These are phyloP conservation scores for Gymnobelideus leadbeateri DNA, from an alignment of 2,113 vertebrate genomes.

Conservation along the genomic window DNA sequence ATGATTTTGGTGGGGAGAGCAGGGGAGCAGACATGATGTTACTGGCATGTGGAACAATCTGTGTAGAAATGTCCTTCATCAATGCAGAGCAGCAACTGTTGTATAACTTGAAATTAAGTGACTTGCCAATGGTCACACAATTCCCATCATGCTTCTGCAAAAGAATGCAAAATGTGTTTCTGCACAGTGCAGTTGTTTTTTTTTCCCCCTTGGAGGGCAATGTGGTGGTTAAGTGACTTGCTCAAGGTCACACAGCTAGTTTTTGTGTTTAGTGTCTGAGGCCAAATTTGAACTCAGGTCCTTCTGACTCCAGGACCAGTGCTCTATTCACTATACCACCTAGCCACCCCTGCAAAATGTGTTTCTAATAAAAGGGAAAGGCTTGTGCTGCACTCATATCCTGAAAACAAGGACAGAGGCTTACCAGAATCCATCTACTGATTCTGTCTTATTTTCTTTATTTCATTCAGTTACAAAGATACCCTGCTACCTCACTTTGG, in stretches of 20 bases:
- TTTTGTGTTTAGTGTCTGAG: too few relatives aligned
- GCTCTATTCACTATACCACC: too few relatives aligned
- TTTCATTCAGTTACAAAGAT: background rate
- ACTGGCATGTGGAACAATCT: background rate
- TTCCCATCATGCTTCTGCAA: background rate
- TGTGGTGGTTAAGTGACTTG: too few relatives aligned
- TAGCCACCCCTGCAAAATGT: background rate
- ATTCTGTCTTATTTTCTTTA: background rate
- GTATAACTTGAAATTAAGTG: background rate
- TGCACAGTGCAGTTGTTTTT: too few relatives aligned
- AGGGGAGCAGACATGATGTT: background rate
- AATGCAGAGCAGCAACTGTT: background rate
- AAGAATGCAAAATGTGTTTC: background rate
- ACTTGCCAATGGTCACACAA: background rate
- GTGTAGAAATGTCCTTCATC: background rate
- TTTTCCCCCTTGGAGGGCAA: too few relatives aligned
- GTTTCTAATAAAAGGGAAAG: background rate
- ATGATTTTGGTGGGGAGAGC: background rate
- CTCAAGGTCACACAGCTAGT: too few relatives aligned
- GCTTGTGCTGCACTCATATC: background rate
- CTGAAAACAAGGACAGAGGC: conserved; percentile 7
- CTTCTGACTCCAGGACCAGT: too few relatives aligned
- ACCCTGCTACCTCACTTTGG: background rate
- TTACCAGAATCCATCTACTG: conserved; percentile 5
- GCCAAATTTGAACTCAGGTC: too few relatives aligned